Percentiles rank a stretch among this genome's conserved stretches.
phyloP scores from a whole-genome alignment of 2,797 vertebrate species.

The Microctenopoma lineatum region DNA sequence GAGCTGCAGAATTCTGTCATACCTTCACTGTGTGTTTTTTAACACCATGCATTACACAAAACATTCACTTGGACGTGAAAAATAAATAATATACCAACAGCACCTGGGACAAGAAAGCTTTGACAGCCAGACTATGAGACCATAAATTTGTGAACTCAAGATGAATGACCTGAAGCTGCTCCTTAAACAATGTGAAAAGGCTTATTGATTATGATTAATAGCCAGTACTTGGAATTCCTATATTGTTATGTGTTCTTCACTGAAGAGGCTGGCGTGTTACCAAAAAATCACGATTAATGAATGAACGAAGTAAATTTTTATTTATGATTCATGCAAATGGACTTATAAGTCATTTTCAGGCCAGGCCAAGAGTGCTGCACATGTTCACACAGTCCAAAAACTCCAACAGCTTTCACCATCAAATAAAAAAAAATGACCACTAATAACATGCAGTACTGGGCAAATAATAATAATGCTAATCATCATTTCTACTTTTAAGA shows the following conservation, averaged over 20 bases:
- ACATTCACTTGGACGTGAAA: too few species aligned
- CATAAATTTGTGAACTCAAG: slow-evolving; percentile 3
- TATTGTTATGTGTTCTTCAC: background rate
- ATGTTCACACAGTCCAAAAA: background rate
- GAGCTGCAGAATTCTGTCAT: background rate
- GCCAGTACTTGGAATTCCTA: background rate
- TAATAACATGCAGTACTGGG: too few species aligned
- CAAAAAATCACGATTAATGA: background rate
- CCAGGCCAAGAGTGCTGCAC: background rate
- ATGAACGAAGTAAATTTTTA: background rate
- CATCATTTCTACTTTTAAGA: too few species aligned
- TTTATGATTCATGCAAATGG: background rate
- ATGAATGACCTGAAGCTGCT: slow-evolving; percentile 12
- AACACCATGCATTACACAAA: too few species aligned
- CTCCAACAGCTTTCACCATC: background rate
- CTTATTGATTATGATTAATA: slow-evolving; percentile 34
- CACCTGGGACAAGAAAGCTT: background rate
- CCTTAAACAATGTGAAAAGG: slow-evolving; percentile 16
- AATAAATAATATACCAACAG: background rate
- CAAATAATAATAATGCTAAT: too few species aligned
- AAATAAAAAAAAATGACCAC: too few species aligned
- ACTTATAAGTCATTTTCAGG: background rate
- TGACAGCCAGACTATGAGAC: background rate
- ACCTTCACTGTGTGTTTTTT: background rate
- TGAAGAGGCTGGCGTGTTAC: background rate